These are phyloP conservation scores for Cinclus cinclus DNA, from an alignment of 2,113 vertebrate genomes.

Conservation along the genomic window DNA sequence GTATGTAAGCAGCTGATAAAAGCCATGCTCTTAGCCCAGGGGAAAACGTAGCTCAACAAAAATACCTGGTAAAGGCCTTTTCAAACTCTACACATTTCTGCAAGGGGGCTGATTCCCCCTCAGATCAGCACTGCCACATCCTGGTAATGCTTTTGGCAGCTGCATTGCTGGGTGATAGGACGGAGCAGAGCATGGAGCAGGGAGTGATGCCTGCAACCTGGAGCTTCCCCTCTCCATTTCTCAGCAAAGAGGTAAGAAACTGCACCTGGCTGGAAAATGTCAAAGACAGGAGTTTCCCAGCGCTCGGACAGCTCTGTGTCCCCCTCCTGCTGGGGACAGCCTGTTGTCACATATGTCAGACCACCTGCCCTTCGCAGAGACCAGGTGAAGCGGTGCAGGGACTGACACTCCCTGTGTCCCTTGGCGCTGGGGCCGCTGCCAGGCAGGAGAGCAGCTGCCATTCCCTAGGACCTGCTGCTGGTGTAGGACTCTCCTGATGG, in stretches of 20 bases:
- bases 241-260: background rate
- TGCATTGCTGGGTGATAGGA: fast-evolving
- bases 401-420: background rate
- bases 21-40: background rate
- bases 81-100: background rate
- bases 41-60: background rate
- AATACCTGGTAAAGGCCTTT: background rate
- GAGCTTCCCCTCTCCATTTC: background rate
- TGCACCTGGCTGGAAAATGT: background rate
- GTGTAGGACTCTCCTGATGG: background rate
- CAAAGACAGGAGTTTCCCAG: background rate
- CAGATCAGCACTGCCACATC: fast-evolving
- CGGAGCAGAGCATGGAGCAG: background rate
- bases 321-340: background rate
- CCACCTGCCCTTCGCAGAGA: background rate
- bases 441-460: background rate
- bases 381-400: fast-evolving
- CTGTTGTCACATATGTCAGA: background rate
- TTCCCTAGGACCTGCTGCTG: background rate
- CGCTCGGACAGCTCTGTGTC: fast-evolving
- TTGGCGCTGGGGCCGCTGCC: background rate
- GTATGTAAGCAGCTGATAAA: background rate
- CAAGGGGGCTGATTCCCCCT: background rate
- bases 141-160: background rate
- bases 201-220: background rate